Base-by-base conservation (phyloP, 1,140 invertebrate species). In the Helicoverpa armigera region DNA sequence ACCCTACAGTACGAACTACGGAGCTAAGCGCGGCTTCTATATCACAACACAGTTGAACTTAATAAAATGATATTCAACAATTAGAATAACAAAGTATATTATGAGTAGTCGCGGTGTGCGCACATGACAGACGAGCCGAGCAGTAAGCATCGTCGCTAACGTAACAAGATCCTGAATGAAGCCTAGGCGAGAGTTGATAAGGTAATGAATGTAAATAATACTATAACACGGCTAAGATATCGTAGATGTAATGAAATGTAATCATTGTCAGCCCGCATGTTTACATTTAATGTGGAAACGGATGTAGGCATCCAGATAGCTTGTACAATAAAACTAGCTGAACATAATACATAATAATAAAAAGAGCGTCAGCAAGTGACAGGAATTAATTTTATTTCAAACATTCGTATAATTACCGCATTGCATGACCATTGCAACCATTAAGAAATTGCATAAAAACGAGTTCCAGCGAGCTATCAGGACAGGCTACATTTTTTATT, bases 241-340 rank as follows among this genome's bases (percentile, higher is more conserved):
- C 63, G 9, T 50, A 50, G 35, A 69, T 12, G 16, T 50, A 18
- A 67, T 50, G 12, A 69, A 4, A 43, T 43, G 43, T 50, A 50
- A 51, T 50, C 14, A 67, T 48, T 67, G 35, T 18, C 63, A 18
- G 35, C n/a, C 35, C 11, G n/a, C 11, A 13, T 69, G 65, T 69
- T 50, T 69, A 50, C 43, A 69, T 50, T 23, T 43, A 69, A 50
- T 43, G 65, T 69, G 65, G 65, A 69, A 69, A 18, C 63, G 63
- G 63, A 67, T 67, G 63, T 48, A 18, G 43, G 43, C 18, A 13
- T 69, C 50, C n/a, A 69, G 65, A 69, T 18, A 50, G 65, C 16
- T 51, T 51, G 16, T 50, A 69, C 43, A 67, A 43, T 67, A 50
- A 67, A 67, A 18, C n/a, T 69, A 50, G 43, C 43, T 18, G 43